These are phyloP conservation scores for Bergia puertoricense DNA, from an alignment of 92 coral and sea anemone genomes.

Conservation along the genomic window DNA sequence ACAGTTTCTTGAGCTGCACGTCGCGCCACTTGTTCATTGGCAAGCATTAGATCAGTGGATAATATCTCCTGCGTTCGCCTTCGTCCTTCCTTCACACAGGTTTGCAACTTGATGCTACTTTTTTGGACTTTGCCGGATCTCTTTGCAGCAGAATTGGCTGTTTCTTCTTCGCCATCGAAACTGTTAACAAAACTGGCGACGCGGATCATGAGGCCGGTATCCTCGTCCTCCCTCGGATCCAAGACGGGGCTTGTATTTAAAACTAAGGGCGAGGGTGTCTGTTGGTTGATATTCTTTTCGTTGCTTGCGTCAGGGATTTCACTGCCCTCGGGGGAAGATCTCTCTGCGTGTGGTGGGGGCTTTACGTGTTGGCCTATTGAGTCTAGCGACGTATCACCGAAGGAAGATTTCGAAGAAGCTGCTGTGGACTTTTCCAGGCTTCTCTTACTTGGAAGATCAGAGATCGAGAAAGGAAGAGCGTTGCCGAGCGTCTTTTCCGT, in stretches of 20 bases:
- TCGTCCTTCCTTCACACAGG: slow-evolving; percentile 41
- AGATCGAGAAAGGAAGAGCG: not conserved
- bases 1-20: slow-evolving; percentile 30
- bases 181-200: slow-evolving; percentile 38
- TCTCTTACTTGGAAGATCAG: not conserved
- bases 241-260: not conserved
- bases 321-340: slow-evolving; percentile 41
- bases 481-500: slow-evolving; percentile 1
- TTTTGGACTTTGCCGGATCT: slow-evolving; percentile 11
- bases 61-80: slow-evolving; percentile 35
- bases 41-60: slow-evolving; percentile 37
- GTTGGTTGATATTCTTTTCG: slow-evolving; percentile 9
- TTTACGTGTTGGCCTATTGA: not conserved
- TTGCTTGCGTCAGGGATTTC: slow-evolving; percentile 32
- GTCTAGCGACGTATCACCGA: slow-evolving; percentile 5
- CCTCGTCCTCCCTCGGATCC: not conserved
- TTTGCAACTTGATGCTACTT: slow-evolving; percentile 42
- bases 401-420: slow-evolving; percentile 8
- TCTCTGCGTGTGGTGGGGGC: slow-evolving; percentile 24
- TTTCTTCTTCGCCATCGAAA: slow-evolving; percentile 17
- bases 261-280: not conserved
- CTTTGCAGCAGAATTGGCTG: not conserved
- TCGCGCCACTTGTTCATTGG: slow-evolving; percentile 31
- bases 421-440: not conserved
- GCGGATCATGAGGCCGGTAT: slow-evolving; percentile 34